A percentile compares a stretch with the other conserved stretches of the same genome.
phyloP scores from a whole-genome alignment of 2,113 vertebrate species.

The Elephantulus edwardii region DNA sequence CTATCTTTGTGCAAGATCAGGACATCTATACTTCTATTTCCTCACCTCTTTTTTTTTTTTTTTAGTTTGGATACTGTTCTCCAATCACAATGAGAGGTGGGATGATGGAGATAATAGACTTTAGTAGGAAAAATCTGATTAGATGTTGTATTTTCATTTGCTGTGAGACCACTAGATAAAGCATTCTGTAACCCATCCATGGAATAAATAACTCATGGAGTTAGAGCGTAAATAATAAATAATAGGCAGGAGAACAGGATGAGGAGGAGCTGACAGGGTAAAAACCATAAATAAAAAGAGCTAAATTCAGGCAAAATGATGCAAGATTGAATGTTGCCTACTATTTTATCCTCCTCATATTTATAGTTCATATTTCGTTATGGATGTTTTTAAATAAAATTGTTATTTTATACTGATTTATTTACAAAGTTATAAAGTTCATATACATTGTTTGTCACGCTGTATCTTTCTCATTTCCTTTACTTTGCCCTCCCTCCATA shows the following conservation, averaged over 20 bases:
- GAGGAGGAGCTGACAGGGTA: conserved; percentile 19
- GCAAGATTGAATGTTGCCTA: background rate
- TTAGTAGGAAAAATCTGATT: background rate
- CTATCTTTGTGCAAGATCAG: background rate
- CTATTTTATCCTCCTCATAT: background rate
- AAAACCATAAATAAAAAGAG: conserved; percentile 29
- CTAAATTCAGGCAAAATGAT: conserved; percentile 21
- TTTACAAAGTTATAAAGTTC: too few species aligned
- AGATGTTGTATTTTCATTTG: background rate
- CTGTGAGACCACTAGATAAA: background rate
- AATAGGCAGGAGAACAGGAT: conserved; percentile 24
- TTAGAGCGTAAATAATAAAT: conserved; percentile 46
- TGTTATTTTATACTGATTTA: too few species aligned
- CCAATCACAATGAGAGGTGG: background rate
- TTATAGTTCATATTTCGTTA: background rate
- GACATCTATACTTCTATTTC: conserved; percentile 20
- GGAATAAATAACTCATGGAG: conserved; percentile 53
- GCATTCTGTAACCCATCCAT: background rate
- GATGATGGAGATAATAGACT: background rate
- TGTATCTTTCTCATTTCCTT: too few species aligned
- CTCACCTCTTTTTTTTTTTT: background rate
- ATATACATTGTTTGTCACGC: too few species aligned
- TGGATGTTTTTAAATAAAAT: too few species aligned
- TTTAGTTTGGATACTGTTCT: background rate
- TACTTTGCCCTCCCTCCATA: too few species aligned